Conservation (phyloP, 1,140 invertebrate species). For the Neocloeon triangulifer region DNA sequence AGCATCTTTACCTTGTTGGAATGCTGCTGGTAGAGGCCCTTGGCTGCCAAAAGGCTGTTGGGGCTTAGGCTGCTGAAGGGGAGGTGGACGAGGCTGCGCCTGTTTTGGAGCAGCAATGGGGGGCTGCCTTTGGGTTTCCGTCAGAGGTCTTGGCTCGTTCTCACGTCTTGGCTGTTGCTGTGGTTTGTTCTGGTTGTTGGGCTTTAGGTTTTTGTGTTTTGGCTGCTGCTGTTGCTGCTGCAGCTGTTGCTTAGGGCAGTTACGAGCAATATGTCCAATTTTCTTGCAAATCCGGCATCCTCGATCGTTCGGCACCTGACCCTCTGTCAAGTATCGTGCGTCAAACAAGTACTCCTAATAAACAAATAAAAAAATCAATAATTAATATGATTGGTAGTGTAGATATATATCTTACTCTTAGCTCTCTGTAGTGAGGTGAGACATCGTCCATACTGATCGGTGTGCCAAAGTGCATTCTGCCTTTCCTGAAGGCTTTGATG, state of each 20-base stretch:
- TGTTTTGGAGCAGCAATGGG: no score
- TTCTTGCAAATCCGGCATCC: slow-evolving; percentile 30
- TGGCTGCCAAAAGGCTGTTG: no score
- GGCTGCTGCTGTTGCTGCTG: no score
- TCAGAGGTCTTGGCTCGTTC: no score
- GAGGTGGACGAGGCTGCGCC: no score
- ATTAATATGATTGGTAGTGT: not conserved
- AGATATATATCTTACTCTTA: not conserved
- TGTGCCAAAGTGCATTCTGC: slow-evolving; percentile 12
- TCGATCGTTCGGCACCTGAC: slow-evolving; percentile 26
- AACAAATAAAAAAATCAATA: slow-evolving; percentile 1
- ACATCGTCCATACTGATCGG: not conserved
- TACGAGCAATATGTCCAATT: slow-evolving; percentile 31
- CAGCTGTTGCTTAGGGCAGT: slow-evolving; percentile 23
- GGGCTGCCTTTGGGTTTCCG: no score
- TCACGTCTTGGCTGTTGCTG: no score
- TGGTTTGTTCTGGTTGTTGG: no score
- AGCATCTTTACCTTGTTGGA: no score
- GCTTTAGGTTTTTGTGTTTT: no score
- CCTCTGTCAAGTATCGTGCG: slow-evolving; percentile 16
- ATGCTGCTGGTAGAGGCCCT: no score
- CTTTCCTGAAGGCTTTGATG: slow-evolving; percentile 23
- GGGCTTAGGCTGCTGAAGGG: no score
- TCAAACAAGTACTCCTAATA: slow-evolving; percentile 25
- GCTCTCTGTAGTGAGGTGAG: not conserved